Evolutionary conservation across 1,140 invertebrate genomes (phyloP).

Genomic region (Drosophila neocordata): DNA sequence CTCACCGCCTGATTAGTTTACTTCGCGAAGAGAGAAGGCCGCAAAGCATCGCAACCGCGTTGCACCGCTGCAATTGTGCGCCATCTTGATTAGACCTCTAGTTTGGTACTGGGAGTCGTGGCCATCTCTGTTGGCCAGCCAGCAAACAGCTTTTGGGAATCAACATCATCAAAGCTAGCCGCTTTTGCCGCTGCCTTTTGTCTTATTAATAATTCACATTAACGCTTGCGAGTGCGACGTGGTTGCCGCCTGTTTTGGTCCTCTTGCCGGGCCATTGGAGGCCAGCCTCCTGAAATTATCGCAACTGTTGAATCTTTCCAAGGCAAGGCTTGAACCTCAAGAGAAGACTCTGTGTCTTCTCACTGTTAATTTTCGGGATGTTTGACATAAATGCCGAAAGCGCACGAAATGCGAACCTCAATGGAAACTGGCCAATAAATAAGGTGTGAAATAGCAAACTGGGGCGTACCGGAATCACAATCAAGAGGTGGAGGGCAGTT

Average conservation of each 20-base stretch:
- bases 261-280: constrained; percentile 44
- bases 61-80: constrained; percentile 53
- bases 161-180: constrained; percentile 64
- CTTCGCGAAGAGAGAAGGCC: constrained; percentile 43
- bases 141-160: constrained; percentile 1
- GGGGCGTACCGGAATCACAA: constrained; percentile 40
- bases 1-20: constrained; percentile 83
- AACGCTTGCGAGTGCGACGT: constrained; percentile 81
- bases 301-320: constrained; percentile 39
- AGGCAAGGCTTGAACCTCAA: background rate
- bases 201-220: constrained; percentile 83
- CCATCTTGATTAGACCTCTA: constrained; percentile 72
- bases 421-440: constrained; percentile 71
- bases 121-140: constrained; percentile 24
- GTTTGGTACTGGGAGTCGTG: constrained; percentile 33
- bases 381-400: constrained; percentile 80
- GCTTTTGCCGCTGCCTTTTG: constrained; percentile 79
- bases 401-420: constrained; percentile 61
- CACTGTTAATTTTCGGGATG: constrained; percentile 32
- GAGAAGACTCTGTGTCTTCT: background rate
- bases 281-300: constrained; percentile 71
- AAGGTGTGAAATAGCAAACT: constrained; percentile 81
- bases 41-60: constrained; percentile 25
- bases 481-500: background rate
- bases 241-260: constrained; percentile 65